phyloP scores from a whole-genome alignment of 2,888 invertebrate genomes.

The Stenurella melanura region DNA sequence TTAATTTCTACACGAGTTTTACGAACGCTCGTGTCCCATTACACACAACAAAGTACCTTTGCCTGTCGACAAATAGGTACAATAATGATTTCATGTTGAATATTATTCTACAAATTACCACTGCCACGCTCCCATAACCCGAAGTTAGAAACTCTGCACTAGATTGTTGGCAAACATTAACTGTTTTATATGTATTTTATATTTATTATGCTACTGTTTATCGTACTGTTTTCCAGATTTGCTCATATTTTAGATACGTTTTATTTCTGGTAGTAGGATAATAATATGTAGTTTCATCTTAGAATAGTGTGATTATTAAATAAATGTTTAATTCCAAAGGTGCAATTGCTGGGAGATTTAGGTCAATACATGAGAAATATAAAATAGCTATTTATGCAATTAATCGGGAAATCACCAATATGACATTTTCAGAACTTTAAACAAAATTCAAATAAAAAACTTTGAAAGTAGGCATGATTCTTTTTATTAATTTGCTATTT shows the following conservation, averaged over 20 bases:
- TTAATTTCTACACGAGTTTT: background rate
- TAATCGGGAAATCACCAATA: no score
- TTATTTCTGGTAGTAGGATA: background rate
- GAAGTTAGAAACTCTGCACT: background rate
- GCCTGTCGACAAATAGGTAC: background rate
- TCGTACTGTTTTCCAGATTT: background rate
- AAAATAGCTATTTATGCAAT: no score
- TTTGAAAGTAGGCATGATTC: no score
- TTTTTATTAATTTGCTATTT: no score
- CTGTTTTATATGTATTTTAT: background rate
- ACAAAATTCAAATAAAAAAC: no score
- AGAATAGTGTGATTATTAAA: no score
- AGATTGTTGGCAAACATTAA: background rate
- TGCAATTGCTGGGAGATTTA: no score
- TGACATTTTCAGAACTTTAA: no score
- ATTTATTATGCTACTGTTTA: background rate
- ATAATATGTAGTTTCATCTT: no score
- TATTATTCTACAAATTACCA: background rate
- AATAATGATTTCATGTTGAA: constrained; percentile 7
- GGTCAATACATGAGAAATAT: no score
- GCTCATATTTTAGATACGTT: background rate
- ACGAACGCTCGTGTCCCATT: background rate
- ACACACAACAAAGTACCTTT: background rate
- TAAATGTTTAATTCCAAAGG: no score
- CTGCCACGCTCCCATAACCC: background rate